Evolutionary conservation across 2,797 vertebrate species (phyloP), one percentile per base, ranked within the genome.

Genomic region (Hippocampus kuda): DNA sequence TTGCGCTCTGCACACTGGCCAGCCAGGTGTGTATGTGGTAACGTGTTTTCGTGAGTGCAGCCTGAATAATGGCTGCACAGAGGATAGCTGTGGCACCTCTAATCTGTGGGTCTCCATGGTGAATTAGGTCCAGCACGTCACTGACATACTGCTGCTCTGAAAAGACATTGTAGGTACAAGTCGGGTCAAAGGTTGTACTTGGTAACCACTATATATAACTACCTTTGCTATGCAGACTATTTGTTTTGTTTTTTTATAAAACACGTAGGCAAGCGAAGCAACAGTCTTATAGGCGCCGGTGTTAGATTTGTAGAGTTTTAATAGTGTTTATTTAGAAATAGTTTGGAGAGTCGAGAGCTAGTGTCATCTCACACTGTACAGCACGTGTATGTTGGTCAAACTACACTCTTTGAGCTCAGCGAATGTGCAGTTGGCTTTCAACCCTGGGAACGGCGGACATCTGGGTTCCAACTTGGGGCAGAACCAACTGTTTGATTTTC

Each of bases 81-180:
- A 99, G 90, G 79, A 99, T 93, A 67, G 94, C 94, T 8, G 93
- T 96, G 78, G 95, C 92, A 66, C 97, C 97, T 84, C 97, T 87
- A 68, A 99, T 94, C 88, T 99, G 97, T 2, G 96, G 97, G 83
- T 99, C 97, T 15, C 94, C 96, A 0, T 99, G 97, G 38, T 91
- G 87, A 2, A 94, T 88, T 63, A 95, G 95, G 79, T 86, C 89
- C 84, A 98, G 80, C 71, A 98, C 65, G 46, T 98, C 97, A 0
- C 93, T 97, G 46, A 99, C 89, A 66, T 93, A 97, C 48, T 98
- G 96, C 76, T 94, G 94, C 81, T 95, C 97, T 99, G 87, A 78
- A 84, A 34, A 66, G 53, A 51, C 44, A 66, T 56, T 18, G 10
- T 27, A 49, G 10, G 5, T 59, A 15, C 15, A 27, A 65, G 15